These are phyloP conservation scores for Oreortyx pictus DNA, from an alignment of 2,797 vertebrate genomes.

Conservation along the genomic window DNA sequence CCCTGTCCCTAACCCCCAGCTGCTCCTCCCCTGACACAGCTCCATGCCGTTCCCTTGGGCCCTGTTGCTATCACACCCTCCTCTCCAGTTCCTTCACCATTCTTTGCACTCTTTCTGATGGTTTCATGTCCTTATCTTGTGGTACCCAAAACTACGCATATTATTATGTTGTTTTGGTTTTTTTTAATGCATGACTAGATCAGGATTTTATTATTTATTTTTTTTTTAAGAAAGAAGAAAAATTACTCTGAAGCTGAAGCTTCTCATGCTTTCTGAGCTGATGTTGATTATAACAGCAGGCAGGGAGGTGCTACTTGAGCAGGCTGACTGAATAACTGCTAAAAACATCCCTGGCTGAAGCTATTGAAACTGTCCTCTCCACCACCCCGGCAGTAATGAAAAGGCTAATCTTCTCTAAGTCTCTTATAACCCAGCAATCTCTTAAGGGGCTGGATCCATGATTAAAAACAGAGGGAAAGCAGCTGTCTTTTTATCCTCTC, in stretches of 20 bases:
- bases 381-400: conserved; percentile 70
- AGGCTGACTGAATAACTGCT: background rate
- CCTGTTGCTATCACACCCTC: background rate
- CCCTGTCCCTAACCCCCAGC: no score
- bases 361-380: conserved; percentile 39
- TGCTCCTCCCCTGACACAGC: no score
- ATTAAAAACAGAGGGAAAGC: conserved; percentile 82
- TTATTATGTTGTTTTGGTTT: no score
- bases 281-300: background rate
- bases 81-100: background rate
- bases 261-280: background rate
- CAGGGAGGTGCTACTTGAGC: background rate
- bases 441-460: conserved; percentile 68
- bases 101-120: background rate
- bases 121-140: background rate
- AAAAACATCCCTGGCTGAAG: background rate
- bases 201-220: background rate
- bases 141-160: background rate
- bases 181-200: background rate
- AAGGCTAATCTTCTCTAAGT: conserved; percentile 84
- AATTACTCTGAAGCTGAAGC: background rate
- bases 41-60: no score
- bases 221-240: background rate
- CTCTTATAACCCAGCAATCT: conserved; percentile 86
- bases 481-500: conserved; percentile 81